Percentiles rank a stretch among this genome's conserved stretches.
phyloP scores from a whole-genome alignment of 2,113 vertebrate species.

The Carollia perspicillata region DNA sequence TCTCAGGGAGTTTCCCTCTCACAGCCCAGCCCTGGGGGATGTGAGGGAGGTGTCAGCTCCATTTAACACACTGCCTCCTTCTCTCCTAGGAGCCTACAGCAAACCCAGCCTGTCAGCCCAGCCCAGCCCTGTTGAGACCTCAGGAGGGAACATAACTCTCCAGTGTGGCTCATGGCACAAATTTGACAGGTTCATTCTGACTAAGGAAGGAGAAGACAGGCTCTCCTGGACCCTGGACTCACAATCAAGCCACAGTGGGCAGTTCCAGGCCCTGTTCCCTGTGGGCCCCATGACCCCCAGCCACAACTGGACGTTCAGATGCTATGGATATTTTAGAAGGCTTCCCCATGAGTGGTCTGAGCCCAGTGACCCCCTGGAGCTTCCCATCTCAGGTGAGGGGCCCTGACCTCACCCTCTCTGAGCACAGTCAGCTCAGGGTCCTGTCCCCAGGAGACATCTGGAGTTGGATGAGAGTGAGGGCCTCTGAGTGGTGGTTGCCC shows the following conservation, averaged over 20 bases:
- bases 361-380: neutral
- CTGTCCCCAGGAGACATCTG: too few species aligned
- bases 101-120: neutral
- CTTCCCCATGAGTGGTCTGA: fast-evolving
- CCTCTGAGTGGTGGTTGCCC: too few species aligned
- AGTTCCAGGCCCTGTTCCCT: neutral
- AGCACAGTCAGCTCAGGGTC: too few species aligned
- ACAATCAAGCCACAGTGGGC: neutral
- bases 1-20: neutral
- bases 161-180: neutral
- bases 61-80: neutral
- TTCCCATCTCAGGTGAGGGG: neutral
- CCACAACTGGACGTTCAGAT: neutral
- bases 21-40: neutral
- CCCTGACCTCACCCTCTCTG: neutral
- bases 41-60: neutral
- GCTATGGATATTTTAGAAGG: fast-evolving
- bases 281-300: neutral
- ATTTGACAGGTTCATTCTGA: neutral
- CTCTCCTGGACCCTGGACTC: neutral
- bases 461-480: too few species aligned
- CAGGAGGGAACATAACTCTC: neutral
- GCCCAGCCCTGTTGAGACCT: neutral
- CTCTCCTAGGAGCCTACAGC: neutral
- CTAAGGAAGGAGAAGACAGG: neutral